These are phyloP conservation scores for Teinopalpus imperialis DNA, from an alignment of 2,888 invertebrate genomes.

Conservation along the genomic window DNA sequence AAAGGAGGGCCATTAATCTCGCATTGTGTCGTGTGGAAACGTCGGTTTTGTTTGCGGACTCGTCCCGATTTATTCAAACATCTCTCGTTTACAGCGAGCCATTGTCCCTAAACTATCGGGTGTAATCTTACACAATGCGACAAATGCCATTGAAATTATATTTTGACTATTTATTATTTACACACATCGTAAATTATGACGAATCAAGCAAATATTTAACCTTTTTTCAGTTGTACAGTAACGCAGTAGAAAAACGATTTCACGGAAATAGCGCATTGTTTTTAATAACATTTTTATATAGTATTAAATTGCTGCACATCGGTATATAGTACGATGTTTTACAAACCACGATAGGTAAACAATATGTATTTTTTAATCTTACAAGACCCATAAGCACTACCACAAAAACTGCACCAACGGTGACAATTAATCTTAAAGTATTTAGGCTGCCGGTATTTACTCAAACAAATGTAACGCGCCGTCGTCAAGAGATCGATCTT, in stretches of 20 bases:
- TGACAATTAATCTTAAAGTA: slow-evolving; percentile 33
- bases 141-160: slow-evolving; percentile 48
- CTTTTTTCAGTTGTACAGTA: not conserved
- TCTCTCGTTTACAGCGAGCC: slow-evolving; percentile 57
- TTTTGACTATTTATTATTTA: slow-evolving; percentile 47
- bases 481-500: slow-evolving; percentile 61
- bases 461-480: slow-evolving; percentile 29
- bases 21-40: slow-evolving; percentile 68
- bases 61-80: slow-evolving; percentile 60
- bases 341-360: too few relatives aligned
- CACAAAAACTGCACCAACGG: slow-evolving; percentile 16
- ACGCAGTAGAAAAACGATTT: too few relatives aligned
- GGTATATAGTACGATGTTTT: too few relatives aligned
- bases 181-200: slow-evolving; percentile 66
- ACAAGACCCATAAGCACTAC: too few relatives aligned
- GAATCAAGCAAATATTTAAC: slow-evolving; percentile 13
- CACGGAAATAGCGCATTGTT: too few relatives aligned
- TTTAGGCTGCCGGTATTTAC: slow-evolving; percentile 29
- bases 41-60: slow-evolving; percentile 73
- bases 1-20: slow-evolving; percentile 75
- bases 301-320: too few relatives aligned
- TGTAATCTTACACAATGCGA: slow-evolving; percentile 70
- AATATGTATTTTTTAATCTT: too few relatives aligned
- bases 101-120: slow-evolving; percentile 74
- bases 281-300: too few relatives aligned